A percentile compares a stretch with the other conserved stretches of the same genome.
Conservation (phyloP, 2,113 vertebrate species). For the Caloenas nicobarica region DNA sequence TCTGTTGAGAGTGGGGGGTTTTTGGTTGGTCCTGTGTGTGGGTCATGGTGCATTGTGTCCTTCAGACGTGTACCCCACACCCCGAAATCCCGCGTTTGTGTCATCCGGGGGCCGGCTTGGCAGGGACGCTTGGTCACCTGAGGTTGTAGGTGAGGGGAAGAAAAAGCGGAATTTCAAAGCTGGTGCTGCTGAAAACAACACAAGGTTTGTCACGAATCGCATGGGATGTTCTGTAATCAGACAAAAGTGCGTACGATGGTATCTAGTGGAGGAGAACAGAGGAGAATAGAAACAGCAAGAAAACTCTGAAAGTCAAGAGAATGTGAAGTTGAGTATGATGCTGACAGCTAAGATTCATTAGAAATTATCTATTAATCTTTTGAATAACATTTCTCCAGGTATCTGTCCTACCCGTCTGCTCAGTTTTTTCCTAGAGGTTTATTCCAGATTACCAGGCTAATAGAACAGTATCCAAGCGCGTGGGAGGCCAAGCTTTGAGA, state of each 20-base stretch:
- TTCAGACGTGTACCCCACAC: not conserved
- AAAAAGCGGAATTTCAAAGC: not conserved
- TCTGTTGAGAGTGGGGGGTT: not conserved
- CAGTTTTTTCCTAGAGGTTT: not conserved
- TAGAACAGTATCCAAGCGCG: not conserved
- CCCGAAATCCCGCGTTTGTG: not conserved
- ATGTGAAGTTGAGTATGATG: not conserved
- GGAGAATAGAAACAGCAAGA: not conserved
- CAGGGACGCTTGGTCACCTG: not conserved
- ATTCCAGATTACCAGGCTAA: not conserved
- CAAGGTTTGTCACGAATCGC: rapidly evolving
- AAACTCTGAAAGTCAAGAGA: not conserved
- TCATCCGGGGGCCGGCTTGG: not conserved
- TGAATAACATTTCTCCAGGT: not conserved
- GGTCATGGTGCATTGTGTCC: not conserved
- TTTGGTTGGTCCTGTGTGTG: not conserved
- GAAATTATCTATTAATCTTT: not conserved
- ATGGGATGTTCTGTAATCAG: not conserved
- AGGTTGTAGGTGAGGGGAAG: not conserved
- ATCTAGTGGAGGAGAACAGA: not conserved
- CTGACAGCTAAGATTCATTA: not conserved
- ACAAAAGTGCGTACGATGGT: not conserved
- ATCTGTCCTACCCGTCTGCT: not conserved
- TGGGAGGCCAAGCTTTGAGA: not conserved
- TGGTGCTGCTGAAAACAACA: not conserved